phyloP scores from a whole-genome alignment of 2,113 vertebrate species.

The Psophia crepitans region DNA sequence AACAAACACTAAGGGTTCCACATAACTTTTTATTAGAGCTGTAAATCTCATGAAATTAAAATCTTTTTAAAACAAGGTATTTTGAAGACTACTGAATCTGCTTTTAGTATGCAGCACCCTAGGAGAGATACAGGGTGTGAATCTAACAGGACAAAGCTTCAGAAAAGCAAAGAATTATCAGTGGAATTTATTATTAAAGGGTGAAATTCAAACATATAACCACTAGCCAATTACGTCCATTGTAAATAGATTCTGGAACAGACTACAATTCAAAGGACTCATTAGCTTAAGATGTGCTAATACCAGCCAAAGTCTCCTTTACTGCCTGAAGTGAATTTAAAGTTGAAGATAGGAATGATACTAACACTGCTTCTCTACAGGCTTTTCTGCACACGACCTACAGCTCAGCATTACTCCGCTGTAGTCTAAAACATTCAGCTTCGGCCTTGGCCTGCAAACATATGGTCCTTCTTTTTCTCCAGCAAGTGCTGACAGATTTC shows the following conservation, averaged over 20 bases:
- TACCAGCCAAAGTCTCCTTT: not conserved
- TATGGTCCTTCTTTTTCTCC: not conserved
- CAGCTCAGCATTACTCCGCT: not conserved
- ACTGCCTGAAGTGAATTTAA: not conserved
- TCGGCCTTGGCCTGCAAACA: not conserved
- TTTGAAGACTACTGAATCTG: not conserved
- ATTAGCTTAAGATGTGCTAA: not conserved
- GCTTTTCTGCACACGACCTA: not conserved
- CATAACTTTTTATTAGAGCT: not conserved
- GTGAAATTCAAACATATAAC: not conserved
- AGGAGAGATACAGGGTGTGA: not conserved
- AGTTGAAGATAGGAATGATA: not conserved
- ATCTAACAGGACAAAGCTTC: not conserved
- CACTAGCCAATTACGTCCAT: not conserved
- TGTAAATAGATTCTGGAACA: constrained; percentile 12
- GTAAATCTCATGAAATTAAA: not conserved
- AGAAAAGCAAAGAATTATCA: not conserved
- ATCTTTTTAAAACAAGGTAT: not conserved
- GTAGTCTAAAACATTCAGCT: not conserved
- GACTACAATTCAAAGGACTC: not conserved
- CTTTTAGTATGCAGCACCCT: no score
- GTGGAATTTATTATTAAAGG: not conserved
- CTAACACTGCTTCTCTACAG: not conserved
- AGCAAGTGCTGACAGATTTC: not conserved
- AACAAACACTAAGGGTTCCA: not conserved